Evolutionary conservation across 2,888 invertebrate genomes (phyloP).

Genomic region (Caenorhabditis macrosperma): DNA sequence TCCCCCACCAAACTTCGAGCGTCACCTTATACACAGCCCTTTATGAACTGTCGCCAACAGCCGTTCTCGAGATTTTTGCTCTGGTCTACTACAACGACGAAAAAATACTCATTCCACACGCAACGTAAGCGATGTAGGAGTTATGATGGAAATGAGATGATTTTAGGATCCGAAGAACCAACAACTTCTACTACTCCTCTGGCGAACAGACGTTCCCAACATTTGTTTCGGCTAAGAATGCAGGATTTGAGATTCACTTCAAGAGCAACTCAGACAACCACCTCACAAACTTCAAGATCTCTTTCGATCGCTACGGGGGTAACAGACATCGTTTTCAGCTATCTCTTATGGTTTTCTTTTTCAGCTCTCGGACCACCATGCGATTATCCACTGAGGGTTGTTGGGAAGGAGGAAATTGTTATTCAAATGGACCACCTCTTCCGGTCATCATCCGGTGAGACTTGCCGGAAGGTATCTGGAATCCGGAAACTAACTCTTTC

Average conservation of each 20-base stretch:
- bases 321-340: not conserved
- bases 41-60: not conserved
- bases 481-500: not conserved
- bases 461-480: not conserved
- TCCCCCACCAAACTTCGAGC: conserved; percentile 12
- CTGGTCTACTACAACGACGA: not conserved
- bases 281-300: conserved; percentile 19
- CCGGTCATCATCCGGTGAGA: conserved; percentile 9
- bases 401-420: conserved; percentile 12
- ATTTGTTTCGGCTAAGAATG: conserved; percentile 30
- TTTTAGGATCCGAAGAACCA: conserved; percentile 1
- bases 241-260: conserved; percentile 32
- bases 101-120: conserved; percentile 10
- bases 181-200: not conserved
- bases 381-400: not conserved
- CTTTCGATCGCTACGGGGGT: conserved; percentile 35
- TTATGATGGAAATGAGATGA: no score
- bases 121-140: not conserved
- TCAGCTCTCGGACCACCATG: conserved; percentile 4
- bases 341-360: not conserved
- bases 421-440: conserved; percentile 9
- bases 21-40: conserved; percentile 11
- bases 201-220: conserved; percentile 9
- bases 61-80: not conserved
- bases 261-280: not conserved